Evolutionary conservation across 2,888 invertebrate species (phyloP).

Genomic region (Apotomis capreana): DNA sequence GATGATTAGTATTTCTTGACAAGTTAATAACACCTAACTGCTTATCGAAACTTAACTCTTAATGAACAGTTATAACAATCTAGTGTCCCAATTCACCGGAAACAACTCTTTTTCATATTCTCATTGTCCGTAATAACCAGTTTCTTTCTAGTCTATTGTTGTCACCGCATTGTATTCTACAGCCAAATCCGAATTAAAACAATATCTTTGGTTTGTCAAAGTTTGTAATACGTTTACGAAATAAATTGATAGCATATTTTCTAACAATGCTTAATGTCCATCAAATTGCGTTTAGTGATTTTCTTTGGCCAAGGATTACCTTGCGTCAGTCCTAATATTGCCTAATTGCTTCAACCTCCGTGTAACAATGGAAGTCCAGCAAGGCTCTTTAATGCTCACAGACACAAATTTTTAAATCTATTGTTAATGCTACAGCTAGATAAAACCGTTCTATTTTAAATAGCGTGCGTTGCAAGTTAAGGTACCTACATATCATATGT

Average conservation of each 20-base stretch:
- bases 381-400: constrained; percentile 65
- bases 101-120: constrained; percentile 53
- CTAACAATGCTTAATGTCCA: constrained; percentile 43
- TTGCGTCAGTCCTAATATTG: constrained; percentile 64
- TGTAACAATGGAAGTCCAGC: constrained; percentile 65
- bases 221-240: constrained; percentile 25
- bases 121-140: constrained; percentile 52
- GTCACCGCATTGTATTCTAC: constrained; percentile 40
- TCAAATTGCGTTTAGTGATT: constrained; percentile 44
- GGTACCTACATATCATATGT: background rate
- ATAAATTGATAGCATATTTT: constrained; percentile 31
- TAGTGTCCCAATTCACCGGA: constrained; percentile 53
- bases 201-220: constrained; percentile 17
- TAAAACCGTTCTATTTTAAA: constrained; percentile 68
- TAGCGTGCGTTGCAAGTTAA: background rate
- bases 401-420: constrained; percentile 62
- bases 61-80: constrained; percentile 41
- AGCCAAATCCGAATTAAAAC: constrained; percentile 17
- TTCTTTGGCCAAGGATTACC: constrained; percentile 65
- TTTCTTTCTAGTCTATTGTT: constrained; percentile 58
- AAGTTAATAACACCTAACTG: too few relatives aligned
- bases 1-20: too few relatives aligned
- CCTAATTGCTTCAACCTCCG: constrained; percentile 73
- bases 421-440: constrained; percentile 62
- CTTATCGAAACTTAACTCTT: constrained; percentile 20